Conservation (phyloP, 2,797 vertebrate species). For the Sebastes kiyomatsui region DNA sequence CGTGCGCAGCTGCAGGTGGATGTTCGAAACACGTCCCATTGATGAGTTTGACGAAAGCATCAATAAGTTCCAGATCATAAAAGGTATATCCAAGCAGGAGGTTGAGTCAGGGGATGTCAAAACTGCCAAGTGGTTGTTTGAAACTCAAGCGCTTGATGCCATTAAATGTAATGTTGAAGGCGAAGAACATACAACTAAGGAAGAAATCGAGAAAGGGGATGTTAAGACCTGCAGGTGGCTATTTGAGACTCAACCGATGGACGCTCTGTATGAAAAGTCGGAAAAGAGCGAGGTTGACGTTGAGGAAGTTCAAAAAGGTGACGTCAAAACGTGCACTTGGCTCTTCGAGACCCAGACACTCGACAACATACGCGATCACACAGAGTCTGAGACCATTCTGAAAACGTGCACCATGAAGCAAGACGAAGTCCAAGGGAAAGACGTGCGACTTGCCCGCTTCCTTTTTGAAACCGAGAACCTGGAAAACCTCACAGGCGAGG, state of each 20-base stretch:
- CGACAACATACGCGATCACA: constrained; percentile 87
- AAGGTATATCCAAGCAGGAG: constrained; percentile 94
- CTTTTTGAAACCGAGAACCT: constrained; percentile 94
- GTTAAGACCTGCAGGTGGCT: constrained; percentile 93
- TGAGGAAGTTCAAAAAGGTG: constrained; percentile 87
- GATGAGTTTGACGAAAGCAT: constrained; percentile 93
- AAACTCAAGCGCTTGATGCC: constrained; percentile 91
- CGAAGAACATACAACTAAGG: constrained; percentile 77
- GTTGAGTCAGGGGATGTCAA: constrained; percentile 92
- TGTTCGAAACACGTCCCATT: constrained; percentile 94
- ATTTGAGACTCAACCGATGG: constrained; percentile 95
- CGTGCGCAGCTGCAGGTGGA: constrained; percentile 91
- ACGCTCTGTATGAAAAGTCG: constrained; percentile 89
- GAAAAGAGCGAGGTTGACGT: constrained; percentile 74
- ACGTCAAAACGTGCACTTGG: constrained; percentile 93
- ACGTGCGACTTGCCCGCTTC: constrained; percentile 88
- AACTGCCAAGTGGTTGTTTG: constrained; percentile 95
- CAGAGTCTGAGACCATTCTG: constrained; percentile 81
- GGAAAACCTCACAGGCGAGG: constrained; percentile 88
- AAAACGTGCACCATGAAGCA: constrained; percentile 87
- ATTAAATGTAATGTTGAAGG: constrained; percentile 86
- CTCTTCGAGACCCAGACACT: constrained; percentile 94
- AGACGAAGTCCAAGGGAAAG: constrained; percentile 89
- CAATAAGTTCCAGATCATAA: constrained; percentile 91
- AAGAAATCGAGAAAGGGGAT: constrained; percentile 88